Conservation (phyloP, 2,888 invertebrate genomes). For the Trachelus iudaicus region DNA sequence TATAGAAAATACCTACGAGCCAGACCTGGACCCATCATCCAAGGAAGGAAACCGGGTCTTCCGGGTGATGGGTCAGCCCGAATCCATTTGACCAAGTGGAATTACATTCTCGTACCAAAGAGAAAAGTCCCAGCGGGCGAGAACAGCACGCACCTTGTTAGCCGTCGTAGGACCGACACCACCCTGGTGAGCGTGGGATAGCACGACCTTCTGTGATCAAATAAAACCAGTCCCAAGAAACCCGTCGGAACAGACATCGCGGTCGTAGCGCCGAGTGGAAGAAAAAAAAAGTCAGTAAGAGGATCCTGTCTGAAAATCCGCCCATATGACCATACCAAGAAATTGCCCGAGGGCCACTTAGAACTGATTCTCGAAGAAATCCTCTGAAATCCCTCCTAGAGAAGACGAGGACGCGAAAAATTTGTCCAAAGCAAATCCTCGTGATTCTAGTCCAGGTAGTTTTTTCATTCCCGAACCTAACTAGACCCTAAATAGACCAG, state of each 20-base stretch:
- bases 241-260: neutral
- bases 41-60: neutral
- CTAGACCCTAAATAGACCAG: neutral
- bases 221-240: slow-evolving; percentile 25
- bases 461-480: neutral
- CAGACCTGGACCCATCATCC: neutral
- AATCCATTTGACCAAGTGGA: neutral
- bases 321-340: neutral
- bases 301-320: neutral
- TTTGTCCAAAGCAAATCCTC: neutral
- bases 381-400: neutral
- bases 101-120: neutral
- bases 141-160: slow-evolving; percentile 15
- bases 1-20: neutral
- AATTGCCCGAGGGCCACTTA: neutral
- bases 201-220: slow-evolving; percentile 39
- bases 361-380: neutral
- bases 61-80: neutral
- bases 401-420: neutral
- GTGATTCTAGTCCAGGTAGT: neutral
- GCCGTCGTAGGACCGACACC: slow-evolving; percentile 23
- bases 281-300: neutral
- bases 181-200: slow-evolving; percentile 37
- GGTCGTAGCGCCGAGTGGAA: neutral
- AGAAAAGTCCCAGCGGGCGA: slow-evolving; percentile 6